These are phyloP conservation scores for Nerophis lumbriciformis DNA, from an alignment of 2,113 vertebrate genomes.

Conservation along the genomic window DNA sequence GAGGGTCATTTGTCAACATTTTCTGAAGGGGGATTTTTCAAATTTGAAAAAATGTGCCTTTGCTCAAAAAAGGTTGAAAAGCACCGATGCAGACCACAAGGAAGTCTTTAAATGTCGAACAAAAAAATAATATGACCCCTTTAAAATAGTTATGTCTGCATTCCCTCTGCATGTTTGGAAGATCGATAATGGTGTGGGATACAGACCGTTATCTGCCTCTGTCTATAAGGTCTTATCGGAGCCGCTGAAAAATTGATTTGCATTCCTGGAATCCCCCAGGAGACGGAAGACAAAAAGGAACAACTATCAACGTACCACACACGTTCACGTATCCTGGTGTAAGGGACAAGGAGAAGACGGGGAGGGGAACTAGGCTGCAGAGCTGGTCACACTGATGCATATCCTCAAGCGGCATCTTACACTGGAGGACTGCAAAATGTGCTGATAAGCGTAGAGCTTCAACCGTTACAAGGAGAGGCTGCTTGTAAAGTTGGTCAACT, in stretches of 20 bases:
- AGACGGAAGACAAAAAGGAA: constrained; percentile 52
- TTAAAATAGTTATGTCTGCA: not conserved
- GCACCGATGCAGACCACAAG: too few species aligned
- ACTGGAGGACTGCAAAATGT: constrained; percentile 15
- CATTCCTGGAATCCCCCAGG: constrained; percentile 56
- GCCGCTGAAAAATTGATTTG: constrained; percentile 61
- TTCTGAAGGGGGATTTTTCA: too few species aligned
- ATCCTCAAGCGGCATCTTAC: constrained; percentile 24
- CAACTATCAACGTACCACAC: constrained; percentile 40
- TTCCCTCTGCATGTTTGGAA: constrained; percentile 41
- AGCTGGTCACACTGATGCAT: constrained; percentile 26
- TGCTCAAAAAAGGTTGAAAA: too few species aligned
- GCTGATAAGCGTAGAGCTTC: constrained; percentile 41
- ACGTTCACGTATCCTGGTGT: constrained; percentile 49
- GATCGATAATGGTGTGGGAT: constrained; percentile 64
- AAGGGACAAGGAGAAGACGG: constrained; percentile 25
- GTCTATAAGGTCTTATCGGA: constrained; percentile 54
- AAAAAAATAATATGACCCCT: not conserved
- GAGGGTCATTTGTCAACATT: too few species aligned
- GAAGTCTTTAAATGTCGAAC: too few species aligned
- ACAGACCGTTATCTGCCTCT: constrained; percentile 60
- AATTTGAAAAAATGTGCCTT: too few species aligned
- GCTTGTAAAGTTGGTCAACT: not conserved
- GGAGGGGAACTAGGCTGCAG: constrained; percentile 8
- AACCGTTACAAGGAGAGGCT: constrained; percentile 7